Conservation (phyloP, 2,797 vertebrate species). For the Tapera naevia region DNA sequence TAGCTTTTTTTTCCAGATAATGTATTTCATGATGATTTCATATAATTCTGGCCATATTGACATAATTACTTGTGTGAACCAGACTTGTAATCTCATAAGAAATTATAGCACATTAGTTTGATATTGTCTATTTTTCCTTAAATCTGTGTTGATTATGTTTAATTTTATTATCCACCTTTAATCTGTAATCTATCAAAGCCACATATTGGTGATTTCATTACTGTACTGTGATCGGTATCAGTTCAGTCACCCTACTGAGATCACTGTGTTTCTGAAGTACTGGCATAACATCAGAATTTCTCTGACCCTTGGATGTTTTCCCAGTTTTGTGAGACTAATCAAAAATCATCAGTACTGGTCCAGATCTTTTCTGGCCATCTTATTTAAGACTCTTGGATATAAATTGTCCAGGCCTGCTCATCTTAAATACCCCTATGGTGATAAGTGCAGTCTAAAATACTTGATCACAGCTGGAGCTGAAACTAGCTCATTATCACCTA, state of each 20-base stretch:
- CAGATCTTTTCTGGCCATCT: not conserved
- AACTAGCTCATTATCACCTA: slow-evolving; percentile 17
- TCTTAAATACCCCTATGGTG: not conserved
- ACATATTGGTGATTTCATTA: not conserved
- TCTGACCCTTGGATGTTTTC: slow-evolving; percentile 32
- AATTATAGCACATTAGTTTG: slow-evolving; percentile 38
- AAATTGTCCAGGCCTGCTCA: not conserved
- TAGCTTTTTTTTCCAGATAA: slow-evolving; percentile 10
- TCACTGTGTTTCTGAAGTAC: not conserved
- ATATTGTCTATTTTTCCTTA: slow-evolving; percentile 41
- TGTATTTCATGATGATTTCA: slow-evolving; percentile 27
- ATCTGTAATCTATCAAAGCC: not conserved
- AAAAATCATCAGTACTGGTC: not conserved
- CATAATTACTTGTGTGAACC: slow-evolving; percentile 34
- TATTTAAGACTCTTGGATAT: slow-evolving; percentile 3
- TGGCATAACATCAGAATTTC: not conserved
- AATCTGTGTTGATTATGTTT: slow-evolving; percentile 22
- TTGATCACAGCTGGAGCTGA: slow-evolving; percentile 36
- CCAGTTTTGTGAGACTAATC: slow-evolving; percentile 12
- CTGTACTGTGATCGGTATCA: not conserved
- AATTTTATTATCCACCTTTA: slow-evolving; percentile 48
- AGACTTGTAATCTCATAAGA: slow-evolving; percentile 38
- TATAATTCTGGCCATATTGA: slow-evolving; percentile 24
- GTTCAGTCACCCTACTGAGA: not conserved
- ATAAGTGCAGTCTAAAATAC: slow-evolving; percentile 8